A percentile compares a stretch with the other conserved stretches of the same genome.
These are phyloP conservation scores for Caenorhabditis parvicauda DNA, from an alignment of 2,888 invertebrate species.

Conservation along the genomic window DNA sequence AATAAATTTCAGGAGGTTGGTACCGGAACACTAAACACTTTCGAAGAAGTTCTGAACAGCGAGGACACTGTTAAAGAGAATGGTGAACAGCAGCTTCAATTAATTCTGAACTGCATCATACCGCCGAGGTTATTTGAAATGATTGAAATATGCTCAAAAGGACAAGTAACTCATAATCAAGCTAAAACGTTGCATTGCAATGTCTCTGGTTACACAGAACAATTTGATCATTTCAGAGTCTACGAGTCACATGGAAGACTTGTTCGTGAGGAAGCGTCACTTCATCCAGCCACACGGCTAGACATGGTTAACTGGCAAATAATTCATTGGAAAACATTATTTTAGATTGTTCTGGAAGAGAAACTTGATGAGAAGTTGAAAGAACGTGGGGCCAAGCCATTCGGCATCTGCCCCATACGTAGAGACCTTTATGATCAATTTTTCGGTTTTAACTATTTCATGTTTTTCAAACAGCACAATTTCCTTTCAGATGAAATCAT, in stretches of 20 bases:
- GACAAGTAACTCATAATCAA: no score
- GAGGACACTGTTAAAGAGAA: constrained; percentile 31
- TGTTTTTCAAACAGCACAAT: neutral
- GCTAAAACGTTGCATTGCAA: no score
- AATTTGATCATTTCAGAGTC: constrained; percentile 56
- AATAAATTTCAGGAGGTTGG: no score
- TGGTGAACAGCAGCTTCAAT: constrained; percentile 53
- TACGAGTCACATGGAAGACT: constrained; percentile 65
- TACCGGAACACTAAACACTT: no score
- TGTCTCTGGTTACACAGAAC: no score
- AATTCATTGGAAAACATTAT: no score
- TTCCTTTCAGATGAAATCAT: constrained; percentile 76
- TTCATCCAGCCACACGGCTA: constrained; percentile 88
- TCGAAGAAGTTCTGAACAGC: constrained; percentile 25
- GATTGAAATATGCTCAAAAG: no score
- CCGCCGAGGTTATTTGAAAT: constrained; percentile 46
- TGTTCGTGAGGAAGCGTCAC: constrained; percentile 77
- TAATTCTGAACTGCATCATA: constrained; percentile 54
- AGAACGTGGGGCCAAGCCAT: constrained; percentile 76
- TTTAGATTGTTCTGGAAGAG: constrained; percentile 81
- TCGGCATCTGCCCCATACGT: constrained; percentile 56
- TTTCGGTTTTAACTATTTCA: constrained; percentile 37
- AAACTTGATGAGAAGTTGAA: constrained; percentile 86
- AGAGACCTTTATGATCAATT: constrained; percentile 52
- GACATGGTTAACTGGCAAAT: constrained; percentile 81